These are phyloP conservation scores for Penaeus chinensis DNA, from an alignment of 1,140 invertebrate species.

Conservation along the genomic window DNA sequence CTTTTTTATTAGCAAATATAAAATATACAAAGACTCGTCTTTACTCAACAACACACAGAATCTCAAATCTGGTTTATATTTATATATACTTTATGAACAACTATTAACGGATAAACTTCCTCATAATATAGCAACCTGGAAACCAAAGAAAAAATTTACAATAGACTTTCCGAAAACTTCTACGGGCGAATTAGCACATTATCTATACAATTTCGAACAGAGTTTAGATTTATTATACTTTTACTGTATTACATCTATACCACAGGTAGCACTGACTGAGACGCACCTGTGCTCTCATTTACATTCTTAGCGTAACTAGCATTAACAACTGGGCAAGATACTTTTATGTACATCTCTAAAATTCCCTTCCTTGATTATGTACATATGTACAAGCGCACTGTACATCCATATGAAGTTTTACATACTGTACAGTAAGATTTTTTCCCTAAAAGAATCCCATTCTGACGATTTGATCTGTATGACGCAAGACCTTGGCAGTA, in stretches of 20 bases:
- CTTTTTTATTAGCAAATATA: conserved; percentile 53
- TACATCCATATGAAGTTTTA: conserved; percentile 6
- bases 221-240: too few species aligned
- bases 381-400: conserved; percentile 18
- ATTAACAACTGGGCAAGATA: neutral
- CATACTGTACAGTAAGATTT: neutral
- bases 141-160: neutral
- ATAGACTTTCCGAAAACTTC: too few species aligned
- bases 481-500: conserved; percentile 15
- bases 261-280: neutral
- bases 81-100: neutral
- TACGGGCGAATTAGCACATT: too few species aligned
- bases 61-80: conserved; percentile 1
- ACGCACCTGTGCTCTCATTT: neutral
- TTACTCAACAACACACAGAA: conserved; percentile 12
- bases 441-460: neutral
- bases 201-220: too few species aligned
- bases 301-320: neutral
- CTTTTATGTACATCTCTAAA: conserved; percentile 31
- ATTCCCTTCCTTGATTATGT: conserved; percentile 25
- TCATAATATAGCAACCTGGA: neutral
- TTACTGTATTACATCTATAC: neutral
- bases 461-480: conserved; percentile 6
- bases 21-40: conserved; percentile 41
- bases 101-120: neutral